Conservation (phyloP, 2,113 vertebrate genomes). For the Sceloporus undulatus region DNA sequence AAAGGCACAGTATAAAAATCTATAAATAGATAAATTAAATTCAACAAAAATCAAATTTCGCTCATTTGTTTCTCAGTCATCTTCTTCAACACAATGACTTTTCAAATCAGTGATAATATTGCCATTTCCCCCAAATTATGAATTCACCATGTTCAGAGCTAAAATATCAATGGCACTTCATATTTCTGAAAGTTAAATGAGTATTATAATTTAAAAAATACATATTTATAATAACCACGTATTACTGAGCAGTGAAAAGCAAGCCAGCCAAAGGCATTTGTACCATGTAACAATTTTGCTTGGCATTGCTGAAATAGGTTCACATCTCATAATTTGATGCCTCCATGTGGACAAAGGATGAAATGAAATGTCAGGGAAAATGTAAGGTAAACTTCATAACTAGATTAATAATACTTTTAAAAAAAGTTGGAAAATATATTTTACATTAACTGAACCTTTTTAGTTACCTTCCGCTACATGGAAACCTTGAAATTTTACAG, state of each 20-base stretch:
- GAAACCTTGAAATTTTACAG: conserved; percentile 98
- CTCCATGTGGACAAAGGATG: conserved; percentile 71
- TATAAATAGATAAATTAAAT: not conserved
- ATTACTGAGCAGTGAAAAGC: conserved; percentile 5
- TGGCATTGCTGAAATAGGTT: not conserved
- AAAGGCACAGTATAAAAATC: conserved; percentile 24
- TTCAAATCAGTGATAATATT: conserved; percentile 11
- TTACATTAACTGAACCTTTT: conserved; percentile 50
- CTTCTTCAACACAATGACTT: not conserved
- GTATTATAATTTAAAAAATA: not conserved
- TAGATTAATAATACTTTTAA: not conserved
- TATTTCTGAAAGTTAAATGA: accelerated
- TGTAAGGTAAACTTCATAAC: not conserved
- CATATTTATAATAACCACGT: not conserved
- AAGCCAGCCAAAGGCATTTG: conserved; percentile 17
- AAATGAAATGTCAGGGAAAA: conserved; percentile 59
- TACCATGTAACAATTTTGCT: not conserved
- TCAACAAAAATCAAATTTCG: conserved; percentile 22
- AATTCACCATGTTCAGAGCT: not conserved
- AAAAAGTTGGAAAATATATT: not conserved
- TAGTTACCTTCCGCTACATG: conserved; percentile 93
- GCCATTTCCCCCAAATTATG: not conserved
- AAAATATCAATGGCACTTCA: not conserved
- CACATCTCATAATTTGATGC: conserved; percentile 64
- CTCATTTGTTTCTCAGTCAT: not conserved